phyloP scores from a whole-genome alignment of 2,113 vertebrate species.

The Felis chaus region DNA sequence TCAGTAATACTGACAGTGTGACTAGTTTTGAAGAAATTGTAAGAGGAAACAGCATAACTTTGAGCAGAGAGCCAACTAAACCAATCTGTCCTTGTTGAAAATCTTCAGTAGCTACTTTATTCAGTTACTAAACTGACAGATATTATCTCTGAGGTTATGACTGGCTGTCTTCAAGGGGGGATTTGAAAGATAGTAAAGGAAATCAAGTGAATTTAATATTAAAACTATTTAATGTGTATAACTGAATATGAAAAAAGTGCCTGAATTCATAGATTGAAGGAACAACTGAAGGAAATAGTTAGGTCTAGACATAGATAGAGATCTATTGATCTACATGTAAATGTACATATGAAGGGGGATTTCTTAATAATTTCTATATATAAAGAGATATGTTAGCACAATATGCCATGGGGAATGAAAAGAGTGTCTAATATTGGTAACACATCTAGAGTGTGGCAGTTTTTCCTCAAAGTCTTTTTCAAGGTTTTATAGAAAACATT shows the following conservation, averaged over 20 bases:
- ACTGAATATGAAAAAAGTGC: background rate
- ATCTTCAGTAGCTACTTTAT: background rate
- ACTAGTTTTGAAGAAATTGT: background rate
- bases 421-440: background rate
- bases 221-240: background rate
- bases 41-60: background rate
- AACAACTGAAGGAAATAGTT: background rate
- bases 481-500: background rate
- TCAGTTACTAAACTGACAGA: background rate
- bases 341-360: background rate
- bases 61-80: background rate
- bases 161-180: background rate
- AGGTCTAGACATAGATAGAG: background rate
- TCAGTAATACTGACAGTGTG: background rate
- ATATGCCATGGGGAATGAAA: background rate
- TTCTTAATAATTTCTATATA: background rate
- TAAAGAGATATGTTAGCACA: background rate
- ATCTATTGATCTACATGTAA: background rate
- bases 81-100: background rate
- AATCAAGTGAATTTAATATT: background rate
- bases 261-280: background rate
- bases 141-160: background rate
- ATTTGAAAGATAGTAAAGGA: background rate
- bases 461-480: background rate
- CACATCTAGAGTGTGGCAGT: background rate